Conservation (phyloP, 2,113 vertebrate genomes). For the Triplophysa rosa region DNA sequence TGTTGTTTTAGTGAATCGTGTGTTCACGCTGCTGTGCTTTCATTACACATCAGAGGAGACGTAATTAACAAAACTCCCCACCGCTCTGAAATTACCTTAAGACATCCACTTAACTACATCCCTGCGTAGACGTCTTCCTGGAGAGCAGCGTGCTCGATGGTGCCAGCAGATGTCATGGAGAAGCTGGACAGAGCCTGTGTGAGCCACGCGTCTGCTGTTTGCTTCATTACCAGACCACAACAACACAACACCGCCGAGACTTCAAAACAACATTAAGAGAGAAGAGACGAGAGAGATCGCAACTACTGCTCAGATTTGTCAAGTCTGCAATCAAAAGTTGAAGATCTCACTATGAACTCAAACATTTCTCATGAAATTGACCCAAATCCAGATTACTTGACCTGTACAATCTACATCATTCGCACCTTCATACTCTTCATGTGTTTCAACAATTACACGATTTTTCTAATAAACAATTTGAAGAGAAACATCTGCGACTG, state of each 20-base stretch:
- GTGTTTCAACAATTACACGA: no score
- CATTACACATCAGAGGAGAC: constrained; percentile 72
- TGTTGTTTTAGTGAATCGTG: constrained; percentile 50
- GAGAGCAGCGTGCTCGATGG: constrained; percentile 56
- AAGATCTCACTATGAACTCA: no score
- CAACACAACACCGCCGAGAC: constrained; percentile 51
- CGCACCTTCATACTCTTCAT: no score
- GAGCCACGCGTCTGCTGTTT: neutral
- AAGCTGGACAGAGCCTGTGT: constrained; percentile 45
- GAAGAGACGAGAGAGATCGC: no score
- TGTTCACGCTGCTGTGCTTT: constrained; percentile 63
- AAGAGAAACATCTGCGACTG: no score
- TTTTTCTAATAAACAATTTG: no score
- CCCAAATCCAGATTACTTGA: no score
- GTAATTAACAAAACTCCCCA: constrained; percentile 68
- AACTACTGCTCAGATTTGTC: no score
- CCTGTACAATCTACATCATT: no score
- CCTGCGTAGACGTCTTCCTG: constrained; percentile 65
- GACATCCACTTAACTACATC: constrained; percentile 70
- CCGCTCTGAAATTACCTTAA: constrained; percentile 73
- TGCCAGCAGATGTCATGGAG: constrained; percentile 67
- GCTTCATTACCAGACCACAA: constrained; percentile 65
- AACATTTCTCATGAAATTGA: no score
- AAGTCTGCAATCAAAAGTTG: no score
- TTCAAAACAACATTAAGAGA: neutral